These are phyloP conservation scores for Crax fasciolata DNA, from an alignment of 2,797 vertebrate species.

Conservation along the genomic window DNA sequence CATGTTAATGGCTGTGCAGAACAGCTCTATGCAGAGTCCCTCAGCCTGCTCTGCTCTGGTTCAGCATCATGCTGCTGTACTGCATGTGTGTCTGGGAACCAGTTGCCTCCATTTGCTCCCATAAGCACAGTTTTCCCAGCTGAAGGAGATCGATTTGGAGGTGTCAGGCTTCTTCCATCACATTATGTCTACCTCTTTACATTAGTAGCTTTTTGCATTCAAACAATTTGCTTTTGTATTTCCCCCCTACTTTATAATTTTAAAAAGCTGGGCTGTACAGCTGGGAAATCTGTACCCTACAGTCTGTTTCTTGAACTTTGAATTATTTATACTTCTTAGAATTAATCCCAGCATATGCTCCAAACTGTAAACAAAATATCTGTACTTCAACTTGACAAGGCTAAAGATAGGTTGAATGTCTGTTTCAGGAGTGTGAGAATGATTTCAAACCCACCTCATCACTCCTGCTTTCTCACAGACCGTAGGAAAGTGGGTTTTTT, in stretches of 20 bases:
- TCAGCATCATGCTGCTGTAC: neutral
- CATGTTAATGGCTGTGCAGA: neutral
- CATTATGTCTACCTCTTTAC: neutral
- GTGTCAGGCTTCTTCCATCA: neutral
- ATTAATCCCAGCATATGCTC: neutral
- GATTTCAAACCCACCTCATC: neutral
- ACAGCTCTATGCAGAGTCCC: neutral
- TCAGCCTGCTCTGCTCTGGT: neutral
- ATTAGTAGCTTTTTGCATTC: neutral
- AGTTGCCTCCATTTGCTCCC: neutral
- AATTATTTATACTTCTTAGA: neutral
- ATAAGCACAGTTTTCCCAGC: neutral
- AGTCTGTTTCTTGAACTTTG: neutral
- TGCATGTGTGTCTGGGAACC: neutral
- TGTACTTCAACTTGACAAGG: neutral
- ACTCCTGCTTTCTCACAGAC: neutral
- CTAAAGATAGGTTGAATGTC: neutral
- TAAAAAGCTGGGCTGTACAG: neutral
- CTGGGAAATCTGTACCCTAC: neutral
- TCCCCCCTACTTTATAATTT: accelerated
- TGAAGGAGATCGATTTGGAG: neutral
- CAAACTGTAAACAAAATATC: neutral
- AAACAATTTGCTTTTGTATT: neutral
- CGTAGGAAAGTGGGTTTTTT: neutral
- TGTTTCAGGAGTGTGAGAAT: neutral